These are phyloP conservation scores for Molossus alvarezi DNA, from an alignment of 2,797 vertebrate genomes.

Conservation along the genomic window DNA sequence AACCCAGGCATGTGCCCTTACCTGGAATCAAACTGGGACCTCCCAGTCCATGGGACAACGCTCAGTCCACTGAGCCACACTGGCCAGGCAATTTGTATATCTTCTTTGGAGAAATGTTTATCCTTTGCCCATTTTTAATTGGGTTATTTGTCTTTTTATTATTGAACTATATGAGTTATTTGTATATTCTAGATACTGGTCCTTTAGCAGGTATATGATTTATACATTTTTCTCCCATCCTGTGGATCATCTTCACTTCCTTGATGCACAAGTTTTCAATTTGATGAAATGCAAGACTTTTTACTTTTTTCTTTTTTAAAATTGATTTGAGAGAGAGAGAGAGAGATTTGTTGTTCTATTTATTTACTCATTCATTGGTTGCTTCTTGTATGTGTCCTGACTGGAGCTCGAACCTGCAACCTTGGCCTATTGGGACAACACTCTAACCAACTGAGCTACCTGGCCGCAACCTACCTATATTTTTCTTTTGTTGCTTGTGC, in stretches of 20 bases:
- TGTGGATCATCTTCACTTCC: neutral
- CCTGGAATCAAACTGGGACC: too few relatives aligned
- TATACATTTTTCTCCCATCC: neutral
- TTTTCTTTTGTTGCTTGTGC: neutral
- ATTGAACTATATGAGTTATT: constrained; percentile 6
- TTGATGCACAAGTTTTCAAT: neutral
- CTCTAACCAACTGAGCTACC: neutral
- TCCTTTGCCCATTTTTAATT: neutral
- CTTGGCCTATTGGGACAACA: neutral
- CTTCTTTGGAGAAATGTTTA: constrained; percentile 34
- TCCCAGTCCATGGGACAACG: too few relatives aligned
- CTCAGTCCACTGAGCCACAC: too few relatives aligned
- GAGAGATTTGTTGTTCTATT: neutral
- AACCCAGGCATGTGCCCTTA: too few relatives aligned
- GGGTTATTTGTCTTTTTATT: constrained; percentile 30
- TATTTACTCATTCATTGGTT: neutral
- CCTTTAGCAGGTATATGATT: neutral
- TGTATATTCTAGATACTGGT: neutral
- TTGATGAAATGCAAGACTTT: neutral
- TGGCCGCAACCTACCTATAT: neutral
- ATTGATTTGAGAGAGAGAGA: neutral
- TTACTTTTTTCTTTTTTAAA: neutral
- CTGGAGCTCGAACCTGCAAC: neutral
- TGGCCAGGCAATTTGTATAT: neutral
- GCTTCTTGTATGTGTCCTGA: neutral